Percentiles rank a stretch among this genome's conserved stretches.
Conservation (phyloP, 2,113 vertebrate genomes). For the Erpornis zantholeuca region DNA sequence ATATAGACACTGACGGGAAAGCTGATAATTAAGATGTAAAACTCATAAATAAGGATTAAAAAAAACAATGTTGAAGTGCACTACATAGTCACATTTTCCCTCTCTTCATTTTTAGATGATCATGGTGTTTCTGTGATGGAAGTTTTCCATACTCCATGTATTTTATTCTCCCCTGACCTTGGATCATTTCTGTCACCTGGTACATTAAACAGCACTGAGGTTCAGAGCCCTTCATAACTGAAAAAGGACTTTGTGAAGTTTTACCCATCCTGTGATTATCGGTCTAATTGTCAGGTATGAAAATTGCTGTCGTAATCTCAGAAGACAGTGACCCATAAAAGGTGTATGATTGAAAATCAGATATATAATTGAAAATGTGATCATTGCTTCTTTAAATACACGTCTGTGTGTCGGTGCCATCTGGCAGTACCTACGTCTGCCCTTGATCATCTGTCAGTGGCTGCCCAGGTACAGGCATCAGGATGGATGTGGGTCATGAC, state of each 20-base stretch:
- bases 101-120: neutral
- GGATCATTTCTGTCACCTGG: neutral
- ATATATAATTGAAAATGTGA: neutral
- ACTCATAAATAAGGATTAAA: neutral
- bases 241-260: neutral
- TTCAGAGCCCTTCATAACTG: neutral
- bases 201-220: neutral
- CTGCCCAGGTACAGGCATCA: neutral
- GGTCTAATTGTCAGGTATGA: neutral
- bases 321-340: conserved; percentile 1
- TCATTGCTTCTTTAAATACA: neutral
- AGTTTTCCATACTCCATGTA: neutral
- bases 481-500: neutral
- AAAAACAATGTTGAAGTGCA: neutral
- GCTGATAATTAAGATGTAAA: neutral
- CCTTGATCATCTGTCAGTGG: neutral
- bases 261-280: neutral
- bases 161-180: neutral
- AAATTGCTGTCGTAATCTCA: neutral
- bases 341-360: neutral
- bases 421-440: neutral
- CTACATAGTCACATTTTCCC: neutral
- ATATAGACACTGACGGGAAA: neutral
- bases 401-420: neutral
- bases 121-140: neutral